These are phyloP conservation scores for Cheilosia soror DNA, from an alignment of 2,888 invertebrate genomes.

Conservation along the genomic window DNA sequence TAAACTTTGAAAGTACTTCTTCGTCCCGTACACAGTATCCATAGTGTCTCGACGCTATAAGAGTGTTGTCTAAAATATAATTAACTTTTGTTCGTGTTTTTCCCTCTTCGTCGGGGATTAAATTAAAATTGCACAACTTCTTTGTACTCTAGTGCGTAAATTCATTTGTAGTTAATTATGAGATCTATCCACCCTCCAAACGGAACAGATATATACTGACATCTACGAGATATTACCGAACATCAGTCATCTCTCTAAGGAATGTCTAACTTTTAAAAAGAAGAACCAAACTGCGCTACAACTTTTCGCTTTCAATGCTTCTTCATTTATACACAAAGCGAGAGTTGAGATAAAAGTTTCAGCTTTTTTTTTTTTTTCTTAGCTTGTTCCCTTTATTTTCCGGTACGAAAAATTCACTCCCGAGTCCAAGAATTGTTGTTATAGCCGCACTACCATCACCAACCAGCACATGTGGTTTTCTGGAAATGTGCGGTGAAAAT, in stretches of 20 bases:
- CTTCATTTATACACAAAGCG: constrained; percentile 23
- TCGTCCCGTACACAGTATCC: constrained; percentile 84
- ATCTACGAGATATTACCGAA: constrained; percentile 26
- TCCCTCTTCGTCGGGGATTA: background rate
- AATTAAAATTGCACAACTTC: constrained; percentile 11
- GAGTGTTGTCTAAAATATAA: background rate
- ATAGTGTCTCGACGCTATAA: constrained; percentile 74
- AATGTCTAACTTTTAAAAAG: constrained; percentile 9
- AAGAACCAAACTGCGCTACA: constrained; percentile 3
- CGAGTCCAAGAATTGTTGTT: constrained; percentile 28
- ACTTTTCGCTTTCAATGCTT: constrained; percentile 63
- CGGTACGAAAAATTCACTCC: constrained; percentile 36
- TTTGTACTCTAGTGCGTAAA: background rate
- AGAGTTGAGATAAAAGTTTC: constrained; percentile 55
- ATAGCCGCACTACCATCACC: background rate
- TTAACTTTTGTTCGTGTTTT: background rate
- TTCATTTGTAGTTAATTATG: constrained; percentile 23
- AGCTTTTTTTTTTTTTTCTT: constrained; percentile 1
- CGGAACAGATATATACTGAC: constrained; percentile 14
- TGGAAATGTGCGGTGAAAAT: constrained; percentile 46
- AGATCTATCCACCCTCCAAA: constrained; percentile 26
- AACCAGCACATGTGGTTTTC: constrained; percentile 20
- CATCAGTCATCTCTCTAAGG: constrained; percentile 20
- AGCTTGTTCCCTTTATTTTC: constrained; percentile 55
- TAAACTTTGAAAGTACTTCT: constrained; percentile 84